phyloP scores from a whole-genome alignment of 2,797 vertebrate species.

The Coregonus sp. region DNA sequence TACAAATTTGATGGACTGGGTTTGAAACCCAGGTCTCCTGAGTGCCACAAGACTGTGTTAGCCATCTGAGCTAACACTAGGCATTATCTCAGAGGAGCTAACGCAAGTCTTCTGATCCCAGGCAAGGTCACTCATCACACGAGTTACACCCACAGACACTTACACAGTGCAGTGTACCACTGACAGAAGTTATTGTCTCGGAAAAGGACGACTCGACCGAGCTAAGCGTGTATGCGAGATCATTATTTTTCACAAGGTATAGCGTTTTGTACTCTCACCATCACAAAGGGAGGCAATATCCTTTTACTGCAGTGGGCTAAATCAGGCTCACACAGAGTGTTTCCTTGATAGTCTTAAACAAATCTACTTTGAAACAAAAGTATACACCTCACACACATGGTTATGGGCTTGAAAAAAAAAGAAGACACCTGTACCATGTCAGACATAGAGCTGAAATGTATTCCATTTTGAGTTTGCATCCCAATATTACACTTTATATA shows the following conservation, averaged over 20 bases:
- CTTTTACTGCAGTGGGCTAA: too few species aligned
- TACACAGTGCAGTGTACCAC: not conserved
- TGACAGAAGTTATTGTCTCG: not conserved
- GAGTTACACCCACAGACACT: not conserved
- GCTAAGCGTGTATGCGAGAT: not conserved
- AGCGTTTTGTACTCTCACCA: not conserved
- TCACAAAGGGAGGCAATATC: not conserved
- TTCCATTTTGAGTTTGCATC: too few species aligned
- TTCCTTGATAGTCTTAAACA: too few species aligned
- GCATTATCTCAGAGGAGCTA: not conserved
- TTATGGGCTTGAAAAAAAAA: too few species aligned
- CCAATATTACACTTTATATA: too few species aligned
- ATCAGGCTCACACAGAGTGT: too few species aligned
- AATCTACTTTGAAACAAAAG: too few species aligned
- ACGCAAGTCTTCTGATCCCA: not conserved
- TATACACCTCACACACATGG: too few species aligned
- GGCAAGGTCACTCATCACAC: not conserved
- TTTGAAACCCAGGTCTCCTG: not conserved
- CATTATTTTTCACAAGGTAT: not conserved
- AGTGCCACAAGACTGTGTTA: not conserved
- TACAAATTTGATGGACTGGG: not conserved
- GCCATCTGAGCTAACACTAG: not conserved
- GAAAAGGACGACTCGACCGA: not conserved
- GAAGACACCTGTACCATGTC: too few species aligned
- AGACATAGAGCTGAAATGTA: too few species aligned